Base-by-base conservation (phyloP, 2,888 invertebrate species). In the Habroteleia sp. region DNA sequence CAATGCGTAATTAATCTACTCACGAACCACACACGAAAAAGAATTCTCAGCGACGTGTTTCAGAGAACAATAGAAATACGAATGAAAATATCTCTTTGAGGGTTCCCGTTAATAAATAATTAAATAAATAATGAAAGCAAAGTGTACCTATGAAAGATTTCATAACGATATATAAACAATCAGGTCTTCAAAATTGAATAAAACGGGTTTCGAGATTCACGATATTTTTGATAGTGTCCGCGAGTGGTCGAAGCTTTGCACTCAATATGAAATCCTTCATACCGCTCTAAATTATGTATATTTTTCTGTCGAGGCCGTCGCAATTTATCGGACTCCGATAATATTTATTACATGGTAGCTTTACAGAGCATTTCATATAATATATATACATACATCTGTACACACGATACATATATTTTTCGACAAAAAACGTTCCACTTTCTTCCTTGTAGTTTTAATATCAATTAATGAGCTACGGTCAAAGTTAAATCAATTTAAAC, bases 301-400 rank as follows among this genome's bases (percentile, higher is more conserved):
- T 71, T 71, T 71, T 71, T 71, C 37, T 44, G 44, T 29, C 27
- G 7, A 33, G 1, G 10, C 16, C 29, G 31, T 37, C 29, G 37
- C 14, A 41, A 42, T 44, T 42, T 35, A 69, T 69, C 52, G 11
- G 25, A 52, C 37, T 54, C 27, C 17, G 29, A 68, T 23, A 25
- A 54, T 52, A 42, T 52, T 60, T 50, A 60, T 37, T 50, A 50
- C 14, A 8, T 52, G 50, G 44, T 62, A 71, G 62, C 62, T 71
- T 71, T 44, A 62, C 37, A 71, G 54, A 62, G 41, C 56, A 71
- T 62, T 54, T 54, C 29, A 39, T 63, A 56, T 48, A 63, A 29
- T 14, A 6, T 1, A 8, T 37, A 58, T 39, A 56, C 48, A 68
- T 31, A 52, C 17, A 52, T 23, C 27, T 11, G 46, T 10, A 31